These are phyloP conservation scores for Tineola bisselliella DNA, from an alignment of 2,888 invertebrate species.

Conservation along the genomic window DNA sequence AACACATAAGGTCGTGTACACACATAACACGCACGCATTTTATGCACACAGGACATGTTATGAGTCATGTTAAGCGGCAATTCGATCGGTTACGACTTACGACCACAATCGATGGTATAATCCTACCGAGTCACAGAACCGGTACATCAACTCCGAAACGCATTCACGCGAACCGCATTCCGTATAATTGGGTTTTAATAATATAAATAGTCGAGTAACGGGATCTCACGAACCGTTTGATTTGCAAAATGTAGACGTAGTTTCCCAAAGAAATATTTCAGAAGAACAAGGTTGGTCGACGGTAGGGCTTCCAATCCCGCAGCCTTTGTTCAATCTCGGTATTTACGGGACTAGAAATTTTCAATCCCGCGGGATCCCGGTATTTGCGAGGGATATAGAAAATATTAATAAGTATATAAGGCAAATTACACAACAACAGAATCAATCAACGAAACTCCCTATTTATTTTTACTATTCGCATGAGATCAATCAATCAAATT, in stretches of 20 bases:
- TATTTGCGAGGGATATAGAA: too few species aligned
- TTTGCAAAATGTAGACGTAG: constrained; percentile 12
- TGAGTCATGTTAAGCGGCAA: constrained; percentile 9
- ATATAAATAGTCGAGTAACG: background rate
- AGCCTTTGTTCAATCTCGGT: too few species aligned
- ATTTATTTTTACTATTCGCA: too few species aligned
- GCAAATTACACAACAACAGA: too few species aligned
- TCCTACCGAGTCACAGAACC: background rate
- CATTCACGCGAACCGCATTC: background rate
- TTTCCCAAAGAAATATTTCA: too few species aligned
- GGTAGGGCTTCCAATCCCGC: too few species aligned
- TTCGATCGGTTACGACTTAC: background rate
- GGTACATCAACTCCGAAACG: background rate
- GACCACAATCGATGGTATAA: background rate
- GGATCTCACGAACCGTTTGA: background rate
- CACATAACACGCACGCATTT: background rate
- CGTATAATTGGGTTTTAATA: background rate
- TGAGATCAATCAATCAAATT: too few species aligned
- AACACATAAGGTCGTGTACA: background rate
- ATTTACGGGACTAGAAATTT: too few species aligned
- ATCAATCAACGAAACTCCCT: too few species aligned
- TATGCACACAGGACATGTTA: background rate
- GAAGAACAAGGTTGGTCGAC: too few species aligned
- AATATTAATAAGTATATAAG: too few species aligned
- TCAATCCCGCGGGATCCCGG: too few species aligned